Evolutionary conservation across 2,113 vertebrate genomes (phyloP).

Genomic region (Forbesichthys papilliferus): DNA sequence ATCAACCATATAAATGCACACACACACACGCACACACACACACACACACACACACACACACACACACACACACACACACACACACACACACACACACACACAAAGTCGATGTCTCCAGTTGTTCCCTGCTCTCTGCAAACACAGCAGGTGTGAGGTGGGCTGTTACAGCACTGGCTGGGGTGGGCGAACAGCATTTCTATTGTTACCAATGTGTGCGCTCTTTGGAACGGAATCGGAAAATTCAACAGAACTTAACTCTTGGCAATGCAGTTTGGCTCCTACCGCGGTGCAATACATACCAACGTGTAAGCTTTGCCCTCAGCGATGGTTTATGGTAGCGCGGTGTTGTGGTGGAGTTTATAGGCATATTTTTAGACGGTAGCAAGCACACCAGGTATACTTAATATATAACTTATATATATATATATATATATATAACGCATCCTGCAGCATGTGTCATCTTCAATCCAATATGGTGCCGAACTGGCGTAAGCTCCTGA

Average conservation of each 20-base stretch:
- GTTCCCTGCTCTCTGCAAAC: constrained; percentile 67
- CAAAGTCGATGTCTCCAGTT: constrained; percentile 65
- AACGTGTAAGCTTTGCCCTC: constrained; percentile 11
- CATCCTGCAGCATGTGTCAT: not conserved
- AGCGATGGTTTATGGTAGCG: constrained; percentile 7
- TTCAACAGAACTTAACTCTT: constrained; percentile 46
- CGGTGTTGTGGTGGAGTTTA: constrained; percentile 6
- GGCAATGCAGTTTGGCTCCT: constrained; percentile 23
- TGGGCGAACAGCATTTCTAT: constrained; percentile 70
- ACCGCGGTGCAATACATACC: constrained; percentile 8
- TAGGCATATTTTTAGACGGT: not conserved
- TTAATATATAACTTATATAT: too few relatives aligned
- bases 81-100: not conserved
- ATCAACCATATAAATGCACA: constrained; percentile 8
- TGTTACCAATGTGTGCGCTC: constrained; percentile 57
- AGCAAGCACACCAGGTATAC: constrained; percentile 5
- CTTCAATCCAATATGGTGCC: constrained; percentile 24
- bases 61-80: constrained; percentile 6
- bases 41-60: not conserved
- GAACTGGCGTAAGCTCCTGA: constrained; percentile 28
- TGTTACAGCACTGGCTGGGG: constrained; percentile 20
- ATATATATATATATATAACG: not conserved
- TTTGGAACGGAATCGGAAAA: constrained; percentile 57
- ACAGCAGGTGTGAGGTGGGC: constrained; percentile 73
- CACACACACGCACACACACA: not conserved